A percentile compares a stretch with the other conserved stretches of the same genome.
These are phyloP conservation scores for Porites australiensis DNA, from an alignment of 64 coral and sea anemone genomes.

Conservation along the genomic window DNA sequence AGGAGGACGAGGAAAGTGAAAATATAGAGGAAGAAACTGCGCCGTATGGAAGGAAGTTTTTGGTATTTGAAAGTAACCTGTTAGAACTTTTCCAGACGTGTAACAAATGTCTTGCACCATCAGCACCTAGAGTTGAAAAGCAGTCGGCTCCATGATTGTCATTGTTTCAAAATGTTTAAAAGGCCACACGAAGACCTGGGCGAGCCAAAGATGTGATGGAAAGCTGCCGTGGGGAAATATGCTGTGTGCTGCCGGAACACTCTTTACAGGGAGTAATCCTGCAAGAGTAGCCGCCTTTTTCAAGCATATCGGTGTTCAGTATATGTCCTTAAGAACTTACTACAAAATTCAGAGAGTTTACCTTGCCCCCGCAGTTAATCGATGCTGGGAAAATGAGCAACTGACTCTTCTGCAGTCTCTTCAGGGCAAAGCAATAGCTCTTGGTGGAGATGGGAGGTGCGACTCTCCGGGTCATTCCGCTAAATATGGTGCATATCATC, in stretches of 20 bases:
- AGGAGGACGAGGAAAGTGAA: constrained; percentile 50
- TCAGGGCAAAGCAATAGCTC: constrained; percentile 27
- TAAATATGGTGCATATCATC: constrained; percentile 32
- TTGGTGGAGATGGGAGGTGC: constrained; percentile 62
- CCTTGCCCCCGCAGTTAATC: constrained; percentile 45
- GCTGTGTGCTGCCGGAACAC: constrained; percentile 43
- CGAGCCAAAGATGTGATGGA: constrained; percentile 45
- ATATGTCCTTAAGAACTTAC: constrained; percentile 40
- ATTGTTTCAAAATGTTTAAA: constrained; percentile 37
- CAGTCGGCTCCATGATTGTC: constrained; percentile 29
- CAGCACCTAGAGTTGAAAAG: constrained; percentile 42
- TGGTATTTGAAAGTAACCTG: constrained; percentile 60
- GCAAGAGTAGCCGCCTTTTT: constrained; percentile 41
- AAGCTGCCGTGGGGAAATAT: constrained; percentile 54
- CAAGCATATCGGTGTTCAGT: constrained; percentile 3
- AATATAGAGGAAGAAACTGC: constrained; percentile 13
- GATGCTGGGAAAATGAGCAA: constrained; percentile 33
- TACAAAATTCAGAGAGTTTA: constrained; percentile 36
- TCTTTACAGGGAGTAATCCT: constrained; percentile 51
- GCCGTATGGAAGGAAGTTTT: constrained; percentile 49
- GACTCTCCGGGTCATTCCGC: constrained; percentile 54
- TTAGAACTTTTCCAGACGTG: constrained; percentile 56
- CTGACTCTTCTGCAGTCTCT: constrained; percentile 12
- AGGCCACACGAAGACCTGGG: constrained; percentile 40
- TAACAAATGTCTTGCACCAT: constrained; percentile 41